Percentiles rank a stretch among this genome's conserved stretches.
Evolutionary conservation across 2,888 invertebrate genomes (phyloP).

Genomic region (Mimachlamys varia): DNA sequence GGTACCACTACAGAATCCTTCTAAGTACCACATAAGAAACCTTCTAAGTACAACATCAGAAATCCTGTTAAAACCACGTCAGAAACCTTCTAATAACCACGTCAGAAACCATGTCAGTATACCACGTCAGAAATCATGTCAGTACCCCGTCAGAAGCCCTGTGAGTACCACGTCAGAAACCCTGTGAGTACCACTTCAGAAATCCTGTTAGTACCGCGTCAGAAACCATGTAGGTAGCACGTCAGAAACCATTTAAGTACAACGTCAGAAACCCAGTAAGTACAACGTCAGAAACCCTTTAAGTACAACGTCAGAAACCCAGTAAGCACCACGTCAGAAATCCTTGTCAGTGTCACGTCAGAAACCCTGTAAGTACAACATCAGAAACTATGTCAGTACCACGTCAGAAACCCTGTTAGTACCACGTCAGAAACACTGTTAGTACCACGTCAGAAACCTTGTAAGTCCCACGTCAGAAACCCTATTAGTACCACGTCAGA

Average conservation of each 20-base stretch:
- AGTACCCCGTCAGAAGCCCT: not conserved
- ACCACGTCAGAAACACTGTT: not conserved
- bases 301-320: not conserved
- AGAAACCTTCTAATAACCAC: too few relatives aligned
- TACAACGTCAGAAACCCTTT: not conserved
- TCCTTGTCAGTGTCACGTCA: not conserved
- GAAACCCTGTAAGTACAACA: not conserved
- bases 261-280: not conserved
- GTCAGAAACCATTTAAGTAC: not conserved
- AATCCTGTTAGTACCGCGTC: not conserved
- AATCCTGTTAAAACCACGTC: too few relatives aligned
- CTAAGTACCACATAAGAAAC: too few relatives aligned
- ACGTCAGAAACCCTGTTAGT: not conserved
- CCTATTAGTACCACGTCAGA: too few relatives aligned
- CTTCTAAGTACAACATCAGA: too few relatives aligned
- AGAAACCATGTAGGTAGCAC: not conserved
- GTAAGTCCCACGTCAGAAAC: too few relatives aligned
- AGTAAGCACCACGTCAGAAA: not conserved
- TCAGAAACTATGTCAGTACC: not conserved
- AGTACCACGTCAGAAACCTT: not conserved
- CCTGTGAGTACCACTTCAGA: not conserved
- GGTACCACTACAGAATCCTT: too few relatives aligned
- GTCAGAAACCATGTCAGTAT: too few relatives aligned
- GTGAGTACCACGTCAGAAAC: not conserved
- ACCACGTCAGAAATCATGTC: too few relatives aligned